These are phyloP conservation scores for Nomada ferruginata DNA, from an alignment of 2,888 invertebrate species.

Conservation along the genomic window DNA sequence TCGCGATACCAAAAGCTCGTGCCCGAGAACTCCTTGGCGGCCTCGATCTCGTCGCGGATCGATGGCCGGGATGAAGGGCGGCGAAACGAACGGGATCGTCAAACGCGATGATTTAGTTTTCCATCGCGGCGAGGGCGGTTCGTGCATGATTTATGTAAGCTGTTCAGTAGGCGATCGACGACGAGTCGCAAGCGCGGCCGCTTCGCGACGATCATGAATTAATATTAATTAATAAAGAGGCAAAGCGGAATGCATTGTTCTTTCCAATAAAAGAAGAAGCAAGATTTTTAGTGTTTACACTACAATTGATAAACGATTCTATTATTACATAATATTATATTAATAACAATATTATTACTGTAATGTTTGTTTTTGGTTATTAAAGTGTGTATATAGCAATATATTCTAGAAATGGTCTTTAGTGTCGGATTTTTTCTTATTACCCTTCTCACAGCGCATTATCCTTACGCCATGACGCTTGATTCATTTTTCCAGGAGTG, in stretches of 20 bases:
- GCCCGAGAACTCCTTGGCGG: not conserved
- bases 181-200: conserved; percentile 59
- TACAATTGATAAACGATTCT: conserved; percentile 83
- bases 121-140: not conserved
- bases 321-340: conserved; percentile 82
- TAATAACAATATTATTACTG: conserved; percentile 82
- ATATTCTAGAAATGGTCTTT: conserved; percentile 74
- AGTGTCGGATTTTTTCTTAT: conserved; percentile 42
- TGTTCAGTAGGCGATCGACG: conserved; percentile 46
- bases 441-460: not conserved
- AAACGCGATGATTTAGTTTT: conserved; percentile 32
- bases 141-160: conserved; percentile 9
- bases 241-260: conserved; percentile 76
- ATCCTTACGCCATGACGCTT: too few relatives aligned
- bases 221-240: conserved; percentile 76
- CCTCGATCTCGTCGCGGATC: conserved; percentile 45
- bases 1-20: conserved; percentile 45
- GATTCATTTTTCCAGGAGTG: too few relatives aligned
- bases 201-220: conserved; percentile 76
- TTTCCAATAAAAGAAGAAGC: conserved; percentile 75
- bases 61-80: conserved; percentile 25
- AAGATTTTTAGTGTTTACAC: conserved; percentile 83
- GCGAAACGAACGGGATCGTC: conserved; percentile 23
- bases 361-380: conserved; percentile 84
- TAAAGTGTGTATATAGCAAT: conserved; percentile 84